Percentiles rank a stretch among this genome's conserved stretches.
These are phyloP conservation scores for Mercenaria mercenaria DNA, from an alignment of 1,140 invertebrate genomes.

Conservation along the genomic window DNA sequence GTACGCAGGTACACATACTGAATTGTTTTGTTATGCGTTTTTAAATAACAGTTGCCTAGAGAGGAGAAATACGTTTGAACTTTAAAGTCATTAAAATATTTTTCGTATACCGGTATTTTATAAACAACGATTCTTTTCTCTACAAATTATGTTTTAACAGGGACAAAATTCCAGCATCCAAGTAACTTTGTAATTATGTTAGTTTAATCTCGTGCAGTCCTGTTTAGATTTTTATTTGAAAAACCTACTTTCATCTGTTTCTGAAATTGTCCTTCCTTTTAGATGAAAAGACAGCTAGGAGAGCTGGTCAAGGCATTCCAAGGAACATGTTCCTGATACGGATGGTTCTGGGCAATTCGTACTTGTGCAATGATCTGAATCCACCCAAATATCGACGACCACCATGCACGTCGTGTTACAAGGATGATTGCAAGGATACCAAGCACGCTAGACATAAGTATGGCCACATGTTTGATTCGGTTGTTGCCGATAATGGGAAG, in stretches of 20 bases:
- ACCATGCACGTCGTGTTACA: constrained; percentile 58
- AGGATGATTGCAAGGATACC: constrained; percentile 22
- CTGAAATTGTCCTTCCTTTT: no score
- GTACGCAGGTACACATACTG: constrained; percentile 62
- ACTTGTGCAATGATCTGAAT: constrained; percentile 23
- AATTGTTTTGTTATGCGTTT: background rate
- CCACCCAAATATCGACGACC: constrained; percentile 55
- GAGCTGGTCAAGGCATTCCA: background rate
- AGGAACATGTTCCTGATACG: constrained; percentile 68
- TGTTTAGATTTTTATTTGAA: no score
- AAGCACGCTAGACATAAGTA: background rate
- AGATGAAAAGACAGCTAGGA: constrained; percentile 18
- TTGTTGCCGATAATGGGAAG: constrained; percentile 73
- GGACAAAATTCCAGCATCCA: no score
- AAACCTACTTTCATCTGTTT: no score
- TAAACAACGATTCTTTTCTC: no score
- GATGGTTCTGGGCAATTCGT: constrained; percentile 59
- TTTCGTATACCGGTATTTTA: no score
- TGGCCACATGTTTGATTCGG: constrained; percentile 69
- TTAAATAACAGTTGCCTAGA: no score
- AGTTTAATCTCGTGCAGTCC: no score
- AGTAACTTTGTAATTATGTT: no score
- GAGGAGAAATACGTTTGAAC: no score
- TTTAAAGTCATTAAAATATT: no score
- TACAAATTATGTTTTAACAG: no score